Percentiles rank a stretch among this genome's conserved stretches.
Conservation (phyloP, 2,113 vertebrate genomes). For the Vulpes vulpes region DNA sequence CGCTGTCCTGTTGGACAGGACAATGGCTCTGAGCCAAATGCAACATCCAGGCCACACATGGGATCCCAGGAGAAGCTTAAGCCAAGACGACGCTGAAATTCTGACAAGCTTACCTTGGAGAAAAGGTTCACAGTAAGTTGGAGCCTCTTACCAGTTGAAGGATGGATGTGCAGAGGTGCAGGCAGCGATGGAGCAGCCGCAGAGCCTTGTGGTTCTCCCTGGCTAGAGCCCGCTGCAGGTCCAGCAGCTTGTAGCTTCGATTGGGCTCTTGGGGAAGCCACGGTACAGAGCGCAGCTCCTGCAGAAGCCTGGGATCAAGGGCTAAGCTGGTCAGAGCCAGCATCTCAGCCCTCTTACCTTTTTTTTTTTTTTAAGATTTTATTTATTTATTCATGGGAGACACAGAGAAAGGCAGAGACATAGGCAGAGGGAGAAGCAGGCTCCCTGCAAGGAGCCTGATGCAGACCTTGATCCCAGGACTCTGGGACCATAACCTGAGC, state of each 20-base stretch:
- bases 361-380: too few relatives aligned
- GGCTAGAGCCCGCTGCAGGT: slow-evolving; percentile 83
- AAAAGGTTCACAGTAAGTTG: not conserved
- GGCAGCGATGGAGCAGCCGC: slow-evolving; percentile 82
- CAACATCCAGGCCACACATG: not conserved
- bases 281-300: slow-evolving; percentile 86
- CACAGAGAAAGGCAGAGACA: too few relatives aligned
- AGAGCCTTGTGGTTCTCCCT: slow-evolving; percentile 76
- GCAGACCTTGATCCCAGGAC: too few relatives aligned
- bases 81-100: not conserved
- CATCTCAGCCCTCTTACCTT: not conserved
- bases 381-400: too few relatives aligned
- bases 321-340: not conserved
- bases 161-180: slow-evolving; percentile 79
- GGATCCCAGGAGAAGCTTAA: not conserved
- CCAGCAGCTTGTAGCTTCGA: slow-evolving; percentile 83
- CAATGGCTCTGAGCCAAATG: not conserved
- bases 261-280: slow-evolving; percentile 86
- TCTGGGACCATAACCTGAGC: too few relatives aligned
- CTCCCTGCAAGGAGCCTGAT: too few relatives aligned
- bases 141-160: slow-evolving; percentile 86
- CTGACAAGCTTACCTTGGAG: not conserved
- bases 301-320: slow-evolving; percentile 85
- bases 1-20: not conserved
- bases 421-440: too few relatives aligned